phyloP scores from a whole-genome alignment of 2,888 invertebrate species.

The Apomyelois bistriatella region DNA sequence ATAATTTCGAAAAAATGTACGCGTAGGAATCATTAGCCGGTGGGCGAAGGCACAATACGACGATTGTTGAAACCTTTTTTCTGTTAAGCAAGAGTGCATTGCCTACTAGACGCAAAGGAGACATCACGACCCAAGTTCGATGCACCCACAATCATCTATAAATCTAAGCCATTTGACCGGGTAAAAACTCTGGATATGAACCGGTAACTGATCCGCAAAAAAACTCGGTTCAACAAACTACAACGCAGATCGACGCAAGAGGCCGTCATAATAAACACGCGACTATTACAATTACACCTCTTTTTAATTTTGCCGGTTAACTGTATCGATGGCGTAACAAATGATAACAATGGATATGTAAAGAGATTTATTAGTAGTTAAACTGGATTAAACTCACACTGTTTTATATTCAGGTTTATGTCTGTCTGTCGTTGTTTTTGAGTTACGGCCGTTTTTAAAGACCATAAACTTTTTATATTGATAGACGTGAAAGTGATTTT shows the following conservation, averaged over 20 bases:
- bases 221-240: constrained; percentile 64
- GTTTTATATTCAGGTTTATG: constrained; percentile 5
- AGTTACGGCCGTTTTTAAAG: background rate
- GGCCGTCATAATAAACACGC: constrained; percentile 9
- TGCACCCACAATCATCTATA: constrained; percentile 37
- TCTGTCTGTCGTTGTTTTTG: background rate
- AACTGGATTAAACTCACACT: background rate
- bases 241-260: constrained; percentile 20
- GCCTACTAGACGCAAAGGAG: background rate
- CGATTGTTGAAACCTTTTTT: background rate
- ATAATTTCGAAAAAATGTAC: background rate
- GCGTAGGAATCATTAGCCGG: background rate
- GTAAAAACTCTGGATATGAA: constrained; percentile 39
- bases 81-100: background rate
- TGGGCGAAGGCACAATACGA: background rate
- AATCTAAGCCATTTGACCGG: constrained; percentile 36
- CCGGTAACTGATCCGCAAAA: constrained; percentile 51
- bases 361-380: constrained; percentile 9
- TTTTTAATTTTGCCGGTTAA: constrained; percentile 19
- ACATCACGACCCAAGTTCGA: constrained; percentile 31
- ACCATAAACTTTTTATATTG: background rate
- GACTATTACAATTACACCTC: background rate
- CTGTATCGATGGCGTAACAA: constrained; percentile 37
- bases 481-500: background rate
- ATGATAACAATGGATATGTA: background rate